Evolutionary conservation across 2,113 vertebrate species (phyloP).

Genomic region (Aix galericulata): DNA sequence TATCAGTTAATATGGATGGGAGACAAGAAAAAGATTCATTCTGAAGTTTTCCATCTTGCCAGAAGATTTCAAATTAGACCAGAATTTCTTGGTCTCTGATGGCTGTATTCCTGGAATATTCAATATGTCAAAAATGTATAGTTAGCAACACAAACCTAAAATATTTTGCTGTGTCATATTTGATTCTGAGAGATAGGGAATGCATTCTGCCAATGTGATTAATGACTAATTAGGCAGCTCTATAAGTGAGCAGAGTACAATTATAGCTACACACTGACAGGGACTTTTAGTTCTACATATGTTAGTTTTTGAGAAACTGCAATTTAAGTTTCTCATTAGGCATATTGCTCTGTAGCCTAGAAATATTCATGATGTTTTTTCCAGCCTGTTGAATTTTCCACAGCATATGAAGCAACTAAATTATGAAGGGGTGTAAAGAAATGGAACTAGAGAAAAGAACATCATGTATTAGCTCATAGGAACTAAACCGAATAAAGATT

Average conservation of each 20-base stretch:
- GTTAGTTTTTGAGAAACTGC: not conserved
- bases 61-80: constrained; percentile 32
- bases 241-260: constrained; percentile 1
- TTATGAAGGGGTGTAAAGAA: not conserved
- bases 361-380: not conserved
- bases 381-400: constrained; percentile 29
- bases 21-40: not conserved
- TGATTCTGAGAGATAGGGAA: constrained; percentile 14
- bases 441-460: not conserved
- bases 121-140: not conserved
- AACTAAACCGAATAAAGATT: not conserved
- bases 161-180: constrained; percentile 54
- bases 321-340: constrained; percentile 31
- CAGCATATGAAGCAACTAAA: constrained; percentile 5
- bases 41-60: constrained; percentile 23
- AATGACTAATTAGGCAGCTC: constrained; percentile 34
- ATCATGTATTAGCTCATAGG: not conserved
- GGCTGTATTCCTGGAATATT: constrained; percentile 38
- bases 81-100: constrained; percentile 36
- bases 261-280: constrained; percentile 7
- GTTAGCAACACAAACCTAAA: constrained; percentile 2
- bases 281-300: constrained; percentile 3
- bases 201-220: constrained; percentile 31
- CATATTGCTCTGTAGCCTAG: constrained; percentile 7
- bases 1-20: not conserved